Evolutionary conservation across 2,113 vertebrate genomes (phyloP).

Genomic region (Camelus dromedarius): DNA sequence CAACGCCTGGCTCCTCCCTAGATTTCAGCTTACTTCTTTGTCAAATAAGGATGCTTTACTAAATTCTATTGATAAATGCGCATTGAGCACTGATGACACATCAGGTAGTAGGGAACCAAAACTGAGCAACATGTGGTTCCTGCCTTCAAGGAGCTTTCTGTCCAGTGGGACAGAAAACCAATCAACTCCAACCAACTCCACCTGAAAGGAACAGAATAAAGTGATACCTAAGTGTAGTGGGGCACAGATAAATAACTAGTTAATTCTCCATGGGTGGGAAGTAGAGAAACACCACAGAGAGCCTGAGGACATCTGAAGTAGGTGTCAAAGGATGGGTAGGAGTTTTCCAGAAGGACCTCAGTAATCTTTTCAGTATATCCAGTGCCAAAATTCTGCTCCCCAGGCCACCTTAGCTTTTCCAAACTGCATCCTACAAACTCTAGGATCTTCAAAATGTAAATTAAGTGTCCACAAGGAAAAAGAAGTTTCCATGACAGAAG

Average conservation of each 20-base stretch:
- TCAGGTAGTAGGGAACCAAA: not conserved
- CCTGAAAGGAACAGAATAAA: not conserved
- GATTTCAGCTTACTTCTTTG: not conserved
- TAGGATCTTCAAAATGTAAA: not conserved
- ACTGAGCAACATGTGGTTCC: not conserved
- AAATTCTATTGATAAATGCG: not conserved
- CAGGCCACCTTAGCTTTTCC: not conserved
- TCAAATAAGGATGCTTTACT: not conserved
- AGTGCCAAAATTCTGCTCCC: not conserved
- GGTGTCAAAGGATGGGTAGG: not conserved
- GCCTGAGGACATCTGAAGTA: not conserved
- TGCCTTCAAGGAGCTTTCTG: not conserved
- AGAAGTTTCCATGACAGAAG: not conserved
- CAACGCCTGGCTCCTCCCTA: not conserved
- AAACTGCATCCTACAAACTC: not conserved
- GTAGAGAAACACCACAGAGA: not conserved
- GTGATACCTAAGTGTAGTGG: not conserved
- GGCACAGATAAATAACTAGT: not conserved
- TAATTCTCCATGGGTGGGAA: not conserved
- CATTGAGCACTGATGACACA: not conserved
- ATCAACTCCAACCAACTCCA: not conserved
- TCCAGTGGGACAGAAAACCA: not conserved
- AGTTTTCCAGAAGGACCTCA: not conserved
- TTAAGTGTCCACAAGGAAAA: not conserved
- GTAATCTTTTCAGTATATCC: not conserved